Percentiles rank a stretch among this genome's conserved stretches.
These are phyloP conservation scores for Streblospio benedicti DNA, from an alignment of 1,140 invertebrate genomes.

Conservation along the genomic window DNA sequence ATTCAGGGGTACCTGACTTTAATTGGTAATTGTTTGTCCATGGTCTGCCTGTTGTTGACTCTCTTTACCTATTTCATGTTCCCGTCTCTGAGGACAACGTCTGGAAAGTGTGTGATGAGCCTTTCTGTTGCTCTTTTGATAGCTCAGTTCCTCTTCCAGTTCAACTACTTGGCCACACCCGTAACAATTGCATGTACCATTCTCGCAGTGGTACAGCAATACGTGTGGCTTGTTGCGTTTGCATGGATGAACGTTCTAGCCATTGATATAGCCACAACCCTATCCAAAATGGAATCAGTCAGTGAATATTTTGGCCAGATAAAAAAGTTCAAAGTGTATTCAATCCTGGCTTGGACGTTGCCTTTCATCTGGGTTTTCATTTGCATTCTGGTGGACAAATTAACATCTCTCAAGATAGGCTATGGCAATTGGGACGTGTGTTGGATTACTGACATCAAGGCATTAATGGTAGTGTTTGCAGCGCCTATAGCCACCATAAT, in stretches of 20 bases:
- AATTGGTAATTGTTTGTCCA: constrained; percentile 22
- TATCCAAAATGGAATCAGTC: constrained; percentile 29
- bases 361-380: constrained; percentile 46
- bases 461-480: constrained; percentile 43
- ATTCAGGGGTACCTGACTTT: too few species aligned
- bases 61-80: constrained; percentile 42
- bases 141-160: constrained; percentile 47
- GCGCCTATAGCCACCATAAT: constrained; percentile 41
- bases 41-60: constrained; percentile 21
- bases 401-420: constrained; percentile 3
- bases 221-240: constrained; percentile 51
- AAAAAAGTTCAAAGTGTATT: constrained; percentile 49
- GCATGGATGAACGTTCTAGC: constrained; percentile 55
- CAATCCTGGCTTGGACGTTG: constrained; percentile 48
- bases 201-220: constrained; percentile 49
- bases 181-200: constrained; percentile 20
- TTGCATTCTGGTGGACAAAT: constrained; percentile 45
- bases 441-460: constrained; percentile 14
- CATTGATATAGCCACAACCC: constrained; percentile 57
- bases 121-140: constrained; percentile 45
- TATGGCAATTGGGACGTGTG: neutral
- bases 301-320: constrained; percentile 10
- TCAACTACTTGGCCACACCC: constrained; percentile 25
- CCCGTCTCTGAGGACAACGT: constrained; percentile 47
- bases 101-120: constrained; percentile 49